phyloP scores from a whole-genome alignment of 2,113 vertebrate species.

The Macaca nemestrina region DNA sequence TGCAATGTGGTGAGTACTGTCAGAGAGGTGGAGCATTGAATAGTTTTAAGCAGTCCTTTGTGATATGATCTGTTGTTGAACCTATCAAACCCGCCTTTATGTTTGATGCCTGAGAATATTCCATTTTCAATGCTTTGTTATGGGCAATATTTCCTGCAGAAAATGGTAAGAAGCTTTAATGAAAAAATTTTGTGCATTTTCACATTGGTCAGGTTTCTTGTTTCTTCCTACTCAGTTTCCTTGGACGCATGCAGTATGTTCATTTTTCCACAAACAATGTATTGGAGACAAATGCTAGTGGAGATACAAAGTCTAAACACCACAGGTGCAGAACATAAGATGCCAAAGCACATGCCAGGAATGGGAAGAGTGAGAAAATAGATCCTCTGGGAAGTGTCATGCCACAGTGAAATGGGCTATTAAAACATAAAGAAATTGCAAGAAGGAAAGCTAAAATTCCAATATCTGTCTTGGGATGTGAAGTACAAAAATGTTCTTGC shows the following conservation, averaged over 20 bases:
- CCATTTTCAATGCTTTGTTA: slow-evolving; percentile 14
- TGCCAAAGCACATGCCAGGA: neutral
- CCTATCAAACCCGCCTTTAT: neutral
- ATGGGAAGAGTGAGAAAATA: neutral
- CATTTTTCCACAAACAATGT: slow-evolving; percentile 6
- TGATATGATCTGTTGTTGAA: neutral
- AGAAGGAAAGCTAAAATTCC: slow-evolving; percentile 54
- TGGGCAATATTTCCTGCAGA: neutral
- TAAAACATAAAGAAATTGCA: neutral
- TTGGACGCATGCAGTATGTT: neutral
- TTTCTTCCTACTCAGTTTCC: neutral
- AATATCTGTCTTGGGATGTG: slow-evolving; percentile 50
- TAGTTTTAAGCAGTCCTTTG: neutral
- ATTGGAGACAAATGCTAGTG: neutral
- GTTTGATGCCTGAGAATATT: neutral
- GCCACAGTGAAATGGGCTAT: slow-evolving; percentile 26
- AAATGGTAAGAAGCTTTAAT: slow-evolving; percentile 13
- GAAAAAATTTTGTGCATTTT: slow-evolving; percentile 50
- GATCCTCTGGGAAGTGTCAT: slow-evolving; percentile 9
- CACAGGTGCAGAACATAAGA: slow-evolving; percentile 6
- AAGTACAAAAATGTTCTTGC: slow-evolving; percentile 46
- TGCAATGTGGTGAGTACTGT: neutral
- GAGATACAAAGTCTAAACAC: neutral
- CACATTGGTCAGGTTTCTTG: neutral
- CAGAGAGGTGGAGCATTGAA: neutral